phyloP scores from a whole-genome alignment of 2,797 vertebrate genomes.

The Phrynocephalus vlangalii region DNA sequence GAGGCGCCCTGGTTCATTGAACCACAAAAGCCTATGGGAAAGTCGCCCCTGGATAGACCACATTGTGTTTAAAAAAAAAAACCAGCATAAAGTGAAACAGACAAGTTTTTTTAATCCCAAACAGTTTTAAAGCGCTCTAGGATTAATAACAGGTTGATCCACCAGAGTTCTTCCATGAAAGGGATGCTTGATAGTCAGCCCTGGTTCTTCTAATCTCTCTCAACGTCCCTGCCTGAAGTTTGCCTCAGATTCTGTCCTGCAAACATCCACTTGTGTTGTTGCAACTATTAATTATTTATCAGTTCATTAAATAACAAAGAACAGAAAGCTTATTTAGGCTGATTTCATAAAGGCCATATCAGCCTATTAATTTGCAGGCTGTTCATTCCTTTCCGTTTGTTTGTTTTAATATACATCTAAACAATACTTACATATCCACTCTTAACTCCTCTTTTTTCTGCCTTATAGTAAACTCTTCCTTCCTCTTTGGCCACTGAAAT shows the following conservation, averaged over 20 bases:
- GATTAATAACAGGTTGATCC: neutral
- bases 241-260: neutral
- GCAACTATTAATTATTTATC: too few relatives aligned
- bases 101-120: neutral
- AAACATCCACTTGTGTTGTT: neutral
- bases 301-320: constrained; percentile 40
- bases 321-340: constrained; percentile 52
- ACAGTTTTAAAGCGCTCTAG: neutral
- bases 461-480: constrained; percentile 49
- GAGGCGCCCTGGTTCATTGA: too few relatives aligned
- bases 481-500: constrained; percentile 37
- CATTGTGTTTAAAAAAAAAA: neutral
- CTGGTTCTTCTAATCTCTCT: neutral
- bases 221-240: neutral
- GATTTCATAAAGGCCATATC: constrained; percentile 50
- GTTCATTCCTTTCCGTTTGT: constrained; percentile 52
- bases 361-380: constrained; percentile 41
- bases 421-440: constrained; percentile 45
- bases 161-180: neutral
- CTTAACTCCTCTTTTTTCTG: constrained; percentile 45
- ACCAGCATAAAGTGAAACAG: neutral
- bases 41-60: too few relatives aligned
- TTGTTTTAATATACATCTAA: constrained; percentile 63
- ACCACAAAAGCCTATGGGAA: too few relatives aligned
- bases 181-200: too few relatives aligned